Conservation (phyloP, 1,140 invertebrate genomes). For the Copidosoma floridanum region DNA sequence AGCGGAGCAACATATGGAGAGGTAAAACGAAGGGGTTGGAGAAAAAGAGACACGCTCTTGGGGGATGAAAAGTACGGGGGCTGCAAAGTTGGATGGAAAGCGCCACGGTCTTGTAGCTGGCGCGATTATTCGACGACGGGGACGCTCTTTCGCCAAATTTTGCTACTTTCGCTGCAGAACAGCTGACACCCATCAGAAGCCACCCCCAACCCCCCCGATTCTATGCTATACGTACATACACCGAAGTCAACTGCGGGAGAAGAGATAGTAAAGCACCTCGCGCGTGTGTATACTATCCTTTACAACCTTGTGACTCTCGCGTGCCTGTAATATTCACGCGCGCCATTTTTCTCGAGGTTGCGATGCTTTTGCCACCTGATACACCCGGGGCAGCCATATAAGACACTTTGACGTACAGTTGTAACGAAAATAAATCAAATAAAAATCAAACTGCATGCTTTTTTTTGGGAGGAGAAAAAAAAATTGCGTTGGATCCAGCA, state of each 20-base stretch:
- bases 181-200: background rate
- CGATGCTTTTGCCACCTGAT: too few relatives aligned
- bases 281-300: constrained; percentile 5
- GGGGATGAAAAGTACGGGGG: background rate
- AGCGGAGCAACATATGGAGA: background rate
- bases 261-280: background rate
- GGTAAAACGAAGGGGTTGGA: background rate
- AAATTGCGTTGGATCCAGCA: too few relatives aligned
- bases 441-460: too few relatives aligned
- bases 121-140: constrained; percentile 2
- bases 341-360: too few relatives aligned
- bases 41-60: too few relatives aligned
- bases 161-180: constrained; percentile 34
- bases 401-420: too few relatives aligned
- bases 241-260: background rate
- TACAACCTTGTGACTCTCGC: constrained; percentile 15
- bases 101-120: too few relatives aligned
- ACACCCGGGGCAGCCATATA: too few relatives aligned
- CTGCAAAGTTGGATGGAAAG: constrained; percentile 19
- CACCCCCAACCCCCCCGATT: background rate
- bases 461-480: too few relatives aligned
- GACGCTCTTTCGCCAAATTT: constrained; percentile 36
- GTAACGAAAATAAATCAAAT: too few relatives aligned
- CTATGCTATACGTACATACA: background rate
- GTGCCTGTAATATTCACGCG: constrained; percentile 12